Conservation (phyloP, 1,140 invertebrate genomes). For the Plectus sambesii region DNA sequence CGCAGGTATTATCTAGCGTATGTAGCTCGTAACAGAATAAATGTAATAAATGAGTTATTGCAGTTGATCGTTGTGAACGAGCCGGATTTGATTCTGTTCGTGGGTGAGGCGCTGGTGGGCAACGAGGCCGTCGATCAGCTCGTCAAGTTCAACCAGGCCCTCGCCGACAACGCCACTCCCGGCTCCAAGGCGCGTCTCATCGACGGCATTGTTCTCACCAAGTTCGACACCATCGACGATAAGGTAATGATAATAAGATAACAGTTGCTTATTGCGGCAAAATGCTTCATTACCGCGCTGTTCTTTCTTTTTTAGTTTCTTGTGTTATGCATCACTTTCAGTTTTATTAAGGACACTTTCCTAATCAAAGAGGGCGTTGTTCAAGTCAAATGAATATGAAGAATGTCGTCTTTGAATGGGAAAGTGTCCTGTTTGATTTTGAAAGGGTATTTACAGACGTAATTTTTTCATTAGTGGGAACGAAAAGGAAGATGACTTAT, state of each 20-base stretch:
- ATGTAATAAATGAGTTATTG: neutral
- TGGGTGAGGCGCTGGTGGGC: constrained; percentile 97
- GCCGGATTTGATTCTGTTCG: constrained; percentile 93
- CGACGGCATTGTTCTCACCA: constrained; percentile 92
- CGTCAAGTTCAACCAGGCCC: constrained; percentile 93
- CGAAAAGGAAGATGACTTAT: too few species aligned
- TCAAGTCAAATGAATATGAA: too few species aligned
- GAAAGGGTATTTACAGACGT: too few species aligned
- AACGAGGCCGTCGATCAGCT: constrained; percentile 99
- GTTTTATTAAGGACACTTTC: constrained; percentile 12
- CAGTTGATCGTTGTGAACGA: constrained; percentile 72
- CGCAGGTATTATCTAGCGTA: too few species aligned
- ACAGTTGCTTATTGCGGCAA: too few species aligned
- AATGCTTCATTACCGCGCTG: neutral
- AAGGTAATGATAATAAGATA: too few species aligned
- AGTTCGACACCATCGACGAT: constrained; percentile 98
- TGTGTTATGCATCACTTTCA: constrained; percentile 4
- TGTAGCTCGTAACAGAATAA: neutral
- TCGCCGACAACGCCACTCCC: constrained; percentile 53
- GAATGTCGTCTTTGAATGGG: too few species aligned
- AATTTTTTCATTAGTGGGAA: too few species aligned
- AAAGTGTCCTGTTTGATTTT: too few species aligned
- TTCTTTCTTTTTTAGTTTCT: constrained; percentile 13
- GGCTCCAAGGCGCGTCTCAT: constrained; percentile 71
- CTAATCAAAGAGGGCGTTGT: constrained; percentile 8